These are phyloP conservation scores for Troilus luridus DNA, from an alignment of 2,888 invertebrate genomes.

Conservation along the genomic window DNA sequence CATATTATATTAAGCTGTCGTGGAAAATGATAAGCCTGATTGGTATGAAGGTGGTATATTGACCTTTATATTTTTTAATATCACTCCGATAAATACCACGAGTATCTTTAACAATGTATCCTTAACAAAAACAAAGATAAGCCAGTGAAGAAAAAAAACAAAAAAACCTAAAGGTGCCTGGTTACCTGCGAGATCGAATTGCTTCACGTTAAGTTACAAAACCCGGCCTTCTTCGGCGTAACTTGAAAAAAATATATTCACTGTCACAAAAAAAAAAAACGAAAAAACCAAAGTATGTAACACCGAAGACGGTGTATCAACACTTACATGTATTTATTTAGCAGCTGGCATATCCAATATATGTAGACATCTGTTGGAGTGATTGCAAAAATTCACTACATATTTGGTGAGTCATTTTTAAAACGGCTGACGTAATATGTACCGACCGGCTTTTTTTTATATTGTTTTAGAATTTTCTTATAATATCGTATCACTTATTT, in stretches of 20 bases:
- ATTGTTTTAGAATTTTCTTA: no score
- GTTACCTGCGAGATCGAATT: not conserved
- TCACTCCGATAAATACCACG: not conserved
- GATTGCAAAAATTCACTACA: no score
- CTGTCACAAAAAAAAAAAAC: not conserved
- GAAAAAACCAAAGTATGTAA: not conserved
- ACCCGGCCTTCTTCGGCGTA: not conserved
- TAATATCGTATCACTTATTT: no score
- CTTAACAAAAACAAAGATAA: not conserved
- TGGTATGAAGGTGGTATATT: not conserved
- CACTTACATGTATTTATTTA: no score
- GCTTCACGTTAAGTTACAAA: not conserved
- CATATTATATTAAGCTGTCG: no score
- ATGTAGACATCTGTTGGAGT: no score
- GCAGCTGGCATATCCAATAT: no score
- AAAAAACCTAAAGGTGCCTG: not conserved
- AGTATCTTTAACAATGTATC: conserved; percentile 2
- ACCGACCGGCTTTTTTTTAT: no score
- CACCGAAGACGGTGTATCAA: no score
- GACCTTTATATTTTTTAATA: not conserved
- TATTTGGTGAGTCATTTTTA: no score
- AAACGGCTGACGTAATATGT: no score
- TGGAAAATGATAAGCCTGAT: not conserved
- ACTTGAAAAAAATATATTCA: not conserved
- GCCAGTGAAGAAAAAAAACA: not conserved